These are phyloP conservation scores for Protaetia brevitarsis DNA, from an alignment of 1,140 invertebrate genomes.

Conservation along the genomic window DNA sequence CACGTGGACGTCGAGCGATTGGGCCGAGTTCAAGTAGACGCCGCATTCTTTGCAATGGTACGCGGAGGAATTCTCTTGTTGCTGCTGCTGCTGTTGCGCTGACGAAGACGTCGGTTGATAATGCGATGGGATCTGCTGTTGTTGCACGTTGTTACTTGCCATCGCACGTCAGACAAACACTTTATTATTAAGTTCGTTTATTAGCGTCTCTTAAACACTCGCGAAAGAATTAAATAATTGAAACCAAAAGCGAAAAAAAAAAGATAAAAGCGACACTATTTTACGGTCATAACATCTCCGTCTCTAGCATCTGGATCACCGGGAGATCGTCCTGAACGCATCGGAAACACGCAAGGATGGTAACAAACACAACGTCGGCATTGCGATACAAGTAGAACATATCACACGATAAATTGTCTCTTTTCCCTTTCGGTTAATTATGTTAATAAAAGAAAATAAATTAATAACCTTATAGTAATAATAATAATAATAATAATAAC, in stretches of 20 bases:
- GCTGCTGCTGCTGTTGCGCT: constrained; percentile 48
- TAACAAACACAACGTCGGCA: constrained; percentile 32
- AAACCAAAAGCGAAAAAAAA: constrained; percentile 38
- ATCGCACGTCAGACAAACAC: constrained; percentile 36
- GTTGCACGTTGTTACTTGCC: constrained; percentile 39
- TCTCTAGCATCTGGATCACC: constrained; percentile 31
- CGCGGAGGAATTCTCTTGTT: constrained; percentile 48
- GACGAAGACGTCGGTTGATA: constrained; percentile 25
- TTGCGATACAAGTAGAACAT: no score
- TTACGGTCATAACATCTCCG: constrained; percentile 42
- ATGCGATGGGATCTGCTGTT: constrained; percentile 28
- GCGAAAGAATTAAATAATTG: constrained; percentile 10
- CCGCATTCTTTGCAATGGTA: constrained; percentile 71
- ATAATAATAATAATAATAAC: constrained; percentile 33
- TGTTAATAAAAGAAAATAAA: no score
- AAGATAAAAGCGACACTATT: constrained; percentile 42
- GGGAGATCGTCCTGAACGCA: constrained; percentile 21
- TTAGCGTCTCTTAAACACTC: neutral
- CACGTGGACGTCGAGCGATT: constrained; percentile 73
- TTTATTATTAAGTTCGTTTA: constrained; percentile 14
- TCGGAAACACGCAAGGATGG: constrained; percentile 22
- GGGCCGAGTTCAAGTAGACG: constrained; percentile 67
- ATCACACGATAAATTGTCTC: no score
- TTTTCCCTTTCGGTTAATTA: no score
- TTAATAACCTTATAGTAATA: no score